These are phyloP conservation scores for Physeter macrocephalus DNA, from an alignment of 2,113 vertebrate genomes.

Conservation along the genomic window DNA sequence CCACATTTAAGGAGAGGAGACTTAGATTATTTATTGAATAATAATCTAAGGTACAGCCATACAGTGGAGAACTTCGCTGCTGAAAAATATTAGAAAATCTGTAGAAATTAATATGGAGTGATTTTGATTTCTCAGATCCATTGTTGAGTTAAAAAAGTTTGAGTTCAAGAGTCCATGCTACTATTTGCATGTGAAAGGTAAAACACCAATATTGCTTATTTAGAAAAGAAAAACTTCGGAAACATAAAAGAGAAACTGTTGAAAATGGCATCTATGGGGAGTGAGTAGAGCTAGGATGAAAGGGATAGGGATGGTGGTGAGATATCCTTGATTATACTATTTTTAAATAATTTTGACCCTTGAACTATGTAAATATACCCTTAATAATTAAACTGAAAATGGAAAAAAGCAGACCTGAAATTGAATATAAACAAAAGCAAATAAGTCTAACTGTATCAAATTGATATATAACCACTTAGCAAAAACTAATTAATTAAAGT, in stretches of 20 bases:
- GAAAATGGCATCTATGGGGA: not conserved
- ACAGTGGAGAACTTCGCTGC: not conserved
- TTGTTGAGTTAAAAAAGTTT: not conserved
- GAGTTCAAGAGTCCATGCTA: not conserved
- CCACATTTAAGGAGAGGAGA: not conserved
- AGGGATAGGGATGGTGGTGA: not conserved
- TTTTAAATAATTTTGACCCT: not conserved
- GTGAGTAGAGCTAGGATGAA: not conserved
- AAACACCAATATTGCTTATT: not conserved
- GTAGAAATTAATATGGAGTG: not conserved
- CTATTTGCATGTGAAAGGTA: not conserved
- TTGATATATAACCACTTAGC: not conserved
- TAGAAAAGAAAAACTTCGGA: not conserved
- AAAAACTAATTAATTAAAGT: not conserved
- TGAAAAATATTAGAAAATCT: not conserved
- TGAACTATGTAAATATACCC: not conserved
- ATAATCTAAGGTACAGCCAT: not conserved
- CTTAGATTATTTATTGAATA: not conserved
- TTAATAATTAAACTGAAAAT: not conserved
- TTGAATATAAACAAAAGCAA: not conserved
- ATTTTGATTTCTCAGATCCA: not conserved
- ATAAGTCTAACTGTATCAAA: not conserved
- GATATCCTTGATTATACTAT: not conserved
- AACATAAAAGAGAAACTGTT: not conserved
- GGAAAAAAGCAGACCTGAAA: not conserved